phyloP scores from a whole-genome alignment of 37 sponge, comb jelly and placozoan species.

The Bolinopsis microptera region DNA sequence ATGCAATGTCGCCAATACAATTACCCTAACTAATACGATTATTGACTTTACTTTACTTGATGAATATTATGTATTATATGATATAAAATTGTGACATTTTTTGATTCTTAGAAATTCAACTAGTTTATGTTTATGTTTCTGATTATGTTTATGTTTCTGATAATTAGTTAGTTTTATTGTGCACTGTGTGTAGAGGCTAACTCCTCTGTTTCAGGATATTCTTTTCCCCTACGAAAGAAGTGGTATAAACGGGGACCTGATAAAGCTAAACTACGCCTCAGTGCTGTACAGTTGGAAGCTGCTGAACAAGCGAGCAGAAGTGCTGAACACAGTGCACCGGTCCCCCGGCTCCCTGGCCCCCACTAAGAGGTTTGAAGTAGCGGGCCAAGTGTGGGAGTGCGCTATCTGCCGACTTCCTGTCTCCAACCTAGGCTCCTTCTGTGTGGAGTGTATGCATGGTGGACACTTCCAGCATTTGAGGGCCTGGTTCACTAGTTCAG shows the following conservation, averaged over 20 bases:
- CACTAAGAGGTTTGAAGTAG: background rate
- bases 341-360: background rate
- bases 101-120: too few species aligned
- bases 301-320: slow-evolving; percentile 19
- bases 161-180: too few species aligned
- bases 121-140: too few species aligned
- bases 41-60: too few species aligned
- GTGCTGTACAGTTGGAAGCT: slow-evolving; percentile 36
- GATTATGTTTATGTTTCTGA: too few species aligned
- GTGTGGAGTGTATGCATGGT: slow-evolving; percentile 35
- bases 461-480: slow-evolving; percentile 17
- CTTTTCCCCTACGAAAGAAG: slow-evolving; percentile 24
- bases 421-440: slow-evolving; percentile 16
- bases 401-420: slow-evolving; percentile 45
- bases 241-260: slow-evolving; percentile 48
- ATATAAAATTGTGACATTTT: too few species aligned
- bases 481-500: slow-evolving; percentile 45
- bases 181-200: too few species aligned
- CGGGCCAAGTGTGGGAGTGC: slow-evolving; percentile 18
- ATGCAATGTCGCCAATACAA: too few species aligned
- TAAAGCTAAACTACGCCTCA: slow-evolving; percentile 52
- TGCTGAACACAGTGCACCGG: background rate
- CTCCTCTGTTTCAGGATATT: background rate
- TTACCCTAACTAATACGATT: too few species aligned
- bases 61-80: too few species aligned